A percentile compares a stretch with the other conserved stretches of the same genome.
These are phyloP conservation scores for Melanotus villosus DNA, from an alignment of 2,888 invertebrate species.

Conservation along the genomic window DNA sequence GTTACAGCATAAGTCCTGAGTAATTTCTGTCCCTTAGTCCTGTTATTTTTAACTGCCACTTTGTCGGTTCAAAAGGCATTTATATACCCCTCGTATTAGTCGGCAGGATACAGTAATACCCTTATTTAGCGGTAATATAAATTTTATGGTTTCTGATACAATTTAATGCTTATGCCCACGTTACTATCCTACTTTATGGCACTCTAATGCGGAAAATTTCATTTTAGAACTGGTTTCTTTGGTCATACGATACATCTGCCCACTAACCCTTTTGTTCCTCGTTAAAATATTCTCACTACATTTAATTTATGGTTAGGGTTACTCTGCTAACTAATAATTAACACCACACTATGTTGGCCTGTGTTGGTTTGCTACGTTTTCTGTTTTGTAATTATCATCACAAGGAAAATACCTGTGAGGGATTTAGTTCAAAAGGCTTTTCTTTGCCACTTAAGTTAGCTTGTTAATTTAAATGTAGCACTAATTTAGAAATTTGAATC, in stretches of 20 bases:
- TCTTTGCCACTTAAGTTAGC: too few relatives aligned
- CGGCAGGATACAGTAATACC: constrained; percentile 33
- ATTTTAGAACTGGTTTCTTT: constrained; percentile 23
- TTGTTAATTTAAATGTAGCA: too few relatives aligned
- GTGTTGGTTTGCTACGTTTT: too few relatives aligned
- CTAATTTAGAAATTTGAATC: too few relatives aligned
- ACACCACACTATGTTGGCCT: too few relatives aligned
- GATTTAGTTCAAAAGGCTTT: too few relatives aligned
- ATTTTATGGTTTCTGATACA: constrained; percentile 37
- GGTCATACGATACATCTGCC: background rate
- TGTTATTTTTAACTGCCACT: constrained; percentile 40
- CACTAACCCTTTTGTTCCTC: background rate
- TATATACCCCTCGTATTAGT: constrained; percentile 29
- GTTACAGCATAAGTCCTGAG: constrained; percentile 32
- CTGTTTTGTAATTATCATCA: too few relatives aligned
- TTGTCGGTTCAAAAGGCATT: constrained; percentile 34
- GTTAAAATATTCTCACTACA: background rate
- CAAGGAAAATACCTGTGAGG: too few relatives aligned
- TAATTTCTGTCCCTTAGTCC: constrained; percentile 33
- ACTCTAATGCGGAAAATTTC: constrained; percentile 26
- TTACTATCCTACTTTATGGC: constrained; percentile 23
- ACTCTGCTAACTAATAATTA: too few relatives aligned
- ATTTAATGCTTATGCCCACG: constrained; percentile 34
- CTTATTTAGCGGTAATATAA: constrained; percentile 40
- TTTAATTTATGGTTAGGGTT: too few relatives aligned